phyloP scores from a whole-genome alignment of 23 tunicate species.

The Halocynthia aurantium region DNA sequence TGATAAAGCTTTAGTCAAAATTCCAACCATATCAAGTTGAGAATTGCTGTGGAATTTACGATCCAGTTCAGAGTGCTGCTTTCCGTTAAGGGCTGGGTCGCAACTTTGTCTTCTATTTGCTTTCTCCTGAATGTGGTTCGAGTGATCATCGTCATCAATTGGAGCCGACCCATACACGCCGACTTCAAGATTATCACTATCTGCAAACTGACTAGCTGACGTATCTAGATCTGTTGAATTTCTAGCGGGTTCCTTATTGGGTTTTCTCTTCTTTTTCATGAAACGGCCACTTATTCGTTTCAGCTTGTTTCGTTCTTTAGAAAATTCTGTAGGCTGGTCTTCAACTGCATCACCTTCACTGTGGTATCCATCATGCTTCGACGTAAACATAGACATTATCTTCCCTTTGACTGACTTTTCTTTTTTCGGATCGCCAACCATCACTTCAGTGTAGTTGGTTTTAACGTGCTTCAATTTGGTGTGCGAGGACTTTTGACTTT shows the following conservation, averaged over 20 bases:
- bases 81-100: slow-evolving; percentile 2
- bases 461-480: not conserved
- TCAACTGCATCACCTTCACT: slow-evolving; percentile 25
- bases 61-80: slow-evolving; percentile 6
- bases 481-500: not conserved
- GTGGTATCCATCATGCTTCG: slow-evolving; percentile 20
- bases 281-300: slow-evolving; percentile 62
- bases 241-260: too few relatives aligned
- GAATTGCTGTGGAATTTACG: slow-evolving; percentile 15
- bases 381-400: slow-evolving; percentile 8
- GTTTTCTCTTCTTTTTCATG: slow-evolving; percentile 37
- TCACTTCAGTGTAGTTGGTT: slow-evolving; percentile 53
- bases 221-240: too few relatives aligned
- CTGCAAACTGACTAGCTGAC: too few relatives aligned
- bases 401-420: slow-evolving; percentile 17
- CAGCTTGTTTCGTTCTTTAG: slow-evolving; percentile 70
- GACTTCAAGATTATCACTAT: slow-evolving; percentile 1
- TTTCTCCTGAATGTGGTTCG: not conserved
- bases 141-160: not conserved
- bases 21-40: not conserved
- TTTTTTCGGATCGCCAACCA: slow-evolving; percentile 16
- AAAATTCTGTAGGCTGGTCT: slow-evolving; percentile 55
- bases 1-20: not conserved
- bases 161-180: slow-evolving; percentile 18
- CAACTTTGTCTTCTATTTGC: slow-evolving; percentile 20